Conservation (phyloP, 92 coral and sea anemone genomes). For the Micromussa lordhowensis region DNA sequence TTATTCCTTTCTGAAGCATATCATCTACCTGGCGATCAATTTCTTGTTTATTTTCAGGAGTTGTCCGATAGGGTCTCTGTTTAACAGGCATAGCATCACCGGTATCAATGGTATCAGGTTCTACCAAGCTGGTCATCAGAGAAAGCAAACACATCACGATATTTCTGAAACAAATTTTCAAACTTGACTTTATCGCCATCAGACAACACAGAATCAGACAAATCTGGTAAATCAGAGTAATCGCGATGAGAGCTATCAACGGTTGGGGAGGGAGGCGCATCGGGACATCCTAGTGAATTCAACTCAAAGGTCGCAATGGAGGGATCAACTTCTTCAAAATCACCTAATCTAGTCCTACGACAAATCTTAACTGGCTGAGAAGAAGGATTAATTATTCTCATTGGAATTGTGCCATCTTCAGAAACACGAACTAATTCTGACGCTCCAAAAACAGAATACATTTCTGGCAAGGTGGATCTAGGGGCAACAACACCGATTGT, state of each 20-base stretch:
- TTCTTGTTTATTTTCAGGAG: too few relatives aligned
- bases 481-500: too few relatives aligned
- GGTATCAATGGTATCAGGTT: constrained; percentile 11
- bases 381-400: neutral
- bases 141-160: too few relatives aligned
- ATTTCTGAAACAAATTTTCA: too few relatives aligned
- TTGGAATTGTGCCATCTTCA: neutral
- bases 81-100: constrained; percentile 45
- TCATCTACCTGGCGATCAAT: constrained; percentile 51
- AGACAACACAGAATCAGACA: neutral
- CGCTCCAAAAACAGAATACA: too few relatives aligned
- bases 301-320: neutral
- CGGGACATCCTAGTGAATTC: neutral
- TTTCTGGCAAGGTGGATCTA: too few relatives aligned
- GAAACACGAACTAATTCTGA: too few relatives aligned
- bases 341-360: neutral
- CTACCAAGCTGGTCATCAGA: too few relatives aligned
- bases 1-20: constrained; percentile 41
- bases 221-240: neutral
- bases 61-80: constrained; percentile 61
- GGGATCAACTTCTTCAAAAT: neutral
- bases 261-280: neutral
- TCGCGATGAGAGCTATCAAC: neutral
- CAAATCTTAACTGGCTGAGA: neutral
- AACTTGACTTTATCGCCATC: too few relatives aligned